phyloP scores from a whole-genome alignment of 2,888 invertebrate species.

The Entomobrya proxima region DNA sequence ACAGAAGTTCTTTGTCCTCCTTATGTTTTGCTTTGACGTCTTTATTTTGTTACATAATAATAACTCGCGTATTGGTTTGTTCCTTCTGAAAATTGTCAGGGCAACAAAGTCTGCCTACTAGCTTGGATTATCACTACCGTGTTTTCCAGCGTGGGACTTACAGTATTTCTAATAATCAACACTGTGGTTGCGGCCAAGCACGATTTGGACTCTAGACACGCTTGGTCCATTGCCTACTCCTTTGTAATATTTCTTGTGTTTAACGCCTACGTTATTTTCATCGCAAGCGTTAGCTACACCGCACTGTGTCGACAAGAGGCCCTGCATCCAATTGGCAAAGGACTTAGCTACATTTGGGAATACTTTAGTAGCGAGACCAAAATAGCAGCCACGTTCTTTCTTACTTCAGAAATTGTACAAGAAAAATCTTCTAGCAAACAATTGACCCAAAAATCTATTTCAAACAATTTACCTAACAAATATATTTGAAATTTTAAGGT shows the following conservation, averaged over 20 bases:
- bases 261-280: conserved; percentile 34
- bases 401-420: conserved; percentile 55
- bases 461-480: not conserved
- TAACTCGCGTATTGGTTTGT: too few relatives aligned
- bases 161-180: conserved; percentile 27
- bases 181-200: not conserved
- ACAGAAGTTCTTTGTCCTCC: too few relatives aligned
- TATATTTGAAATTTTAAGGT: conserved; percentile 9
- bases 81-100: conserved; percentile 10
- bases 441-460: not conserved
- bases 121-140: conserved; percentile 35
- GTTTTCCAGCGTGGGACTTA: not conserved
- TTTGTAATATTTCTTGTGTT: not conserved
- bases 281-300: conserved; percentile 12
- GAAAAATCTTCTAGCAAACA: not conserved
- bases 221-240: conserved; percentile 19
- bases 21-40: too few relatives aligned
- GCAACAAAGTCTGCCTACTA: conserved; percentile 14
- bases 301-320: conserved; percentile 38
- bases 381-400: conserved; percentile 48
- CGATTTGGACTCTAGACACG: not conserved
- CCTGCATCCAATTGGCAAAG: conserved; percentile 46
- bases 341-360: conserved; percentile 49
- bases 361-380: conserved; percentile 56
- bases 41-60: too few relatives aligned